Evolutionary conservation across 2,888 invertebrate genomes (phyloP).

Genomic region (Melanostoma scalare): DNA sequence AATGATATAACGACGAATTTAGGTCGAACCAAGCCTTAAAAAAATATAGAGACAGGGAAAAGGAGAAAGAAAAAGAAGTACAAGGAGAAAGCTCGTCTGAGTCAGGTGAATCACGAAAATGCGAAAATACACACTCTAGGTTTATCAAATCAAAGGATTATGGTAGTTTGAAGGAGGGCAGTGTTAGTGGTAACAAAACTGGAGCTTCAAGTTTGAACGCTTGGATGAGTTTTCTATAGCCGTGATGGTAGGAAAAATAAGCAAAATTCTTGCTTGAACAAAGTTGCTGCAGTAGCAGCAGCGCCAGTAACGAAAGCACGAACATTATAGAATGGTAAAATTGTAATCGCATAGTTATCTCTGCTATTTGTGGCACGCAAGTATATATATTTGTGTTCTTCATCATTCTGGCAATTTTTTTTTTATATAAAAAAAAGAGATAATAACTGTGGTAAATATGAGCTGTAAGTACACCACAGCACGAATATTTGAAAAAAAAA

Average conservation of each 20-base stretch:
- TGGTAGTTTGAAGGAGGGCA: constrained; percentile 6
- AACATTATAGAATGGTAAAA: constrained; percentile 34
- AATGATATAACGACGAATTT: constrained; percentile 62
- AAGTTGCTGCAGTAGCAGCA: constrained; percentile 14
- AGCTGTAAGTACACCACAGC: constrained; percentile 39
- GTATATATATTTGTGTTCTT: constrained; percentile 19
- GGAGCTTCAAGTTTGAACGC: constrained; percentile 21
- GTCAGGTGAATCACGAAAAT: constrained; percentile 63
- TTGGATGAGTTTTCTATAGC: constrained; percentile 37
- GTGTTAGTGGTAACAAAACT: background rate
- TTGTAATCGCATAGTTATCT: constrained; percentile 55
- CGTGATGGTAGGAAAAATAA: constrained; percentile 27
- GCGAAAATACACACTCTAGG: constrained; percentile 37
- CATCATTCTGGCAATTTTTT: constrained; percentile 10
- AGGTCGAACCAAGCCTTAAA: constrained; percentile 65
- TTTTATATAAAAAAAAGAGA: background rate
- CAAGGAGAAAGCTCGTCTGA: constrained; percentile 6
- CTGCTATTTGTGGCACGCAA: constrained; percentile 56
- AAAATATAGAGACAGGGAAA: background rate
- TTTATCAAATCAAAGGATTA: constrained; percentile 58
- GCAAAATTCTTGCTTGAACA: constrained; percentile 45
- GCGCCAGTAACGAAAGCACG: constrained; percentile 14
- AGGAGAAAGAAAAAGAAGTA: constrained; percentile 5
- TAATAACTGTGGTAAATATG: constrained; percentile 44
- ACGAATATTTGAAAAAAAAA: constrained; percentile 18